Percentiles rank a stretch among this genome's conserved stretches.
Conservation (phyloP, 2,113 vertebrate species). For the Callipepla californica region DNA sequence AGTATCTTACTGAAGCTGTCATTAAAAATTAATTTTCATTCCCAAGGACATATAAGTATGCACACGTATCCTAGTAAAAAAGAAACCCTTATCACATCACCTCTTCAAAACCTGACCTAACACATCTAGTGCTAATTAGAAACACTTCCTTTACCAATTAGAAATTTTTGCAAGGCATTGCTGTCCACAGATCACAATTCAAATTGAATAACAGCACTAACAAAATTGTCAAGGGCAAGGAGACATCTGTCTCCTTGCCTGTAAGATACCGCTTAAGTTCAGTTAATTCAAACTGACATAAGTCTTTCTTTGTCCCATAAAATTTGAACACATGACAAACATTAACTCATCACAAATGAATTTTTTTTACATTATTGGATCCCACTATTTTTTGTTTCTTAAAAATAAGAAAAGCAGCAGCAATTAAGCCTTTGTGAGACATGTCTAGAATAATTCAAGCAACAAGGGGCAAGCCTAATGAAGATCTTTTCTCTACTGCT, state of each 20-base stretch:
- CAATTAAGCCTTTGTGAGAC: not conserved
- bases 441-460: not conserved
- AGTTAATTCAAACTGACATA: not conserved
- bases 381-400: not conserved
- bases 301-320: not conserved
- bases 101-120: slow-evolving; percentile 23
- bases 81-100: slow-evolving; percentile 38
- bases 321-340: not conserved
- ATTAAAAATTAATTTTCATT: slow-evolving; percentile 25
- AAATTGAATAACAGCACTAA: not conserved
- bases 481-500: not conserved
- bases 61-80: not conserved
- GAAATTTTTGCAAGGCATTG: slow-evolving; percentile 10
- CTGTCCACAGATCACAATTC: slow-evolving; percentile 10
- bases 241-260: not conserved
- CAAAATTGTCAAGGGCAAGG: not conserved
- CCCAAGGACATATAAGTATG: slow-evolving; percentile 34
- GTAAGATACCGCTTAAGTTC: not conserved
- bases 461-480: not conserved
- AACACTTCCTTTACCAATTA: slow-evolving; percentile 50
- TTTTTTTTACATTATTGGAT: not conserved
- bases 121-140: slow-evolving; percentile 66
- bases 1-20: not conserved
- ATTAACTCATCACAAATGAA: not conserved
- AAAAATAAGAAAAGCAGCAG: not conserved